Conservation (phyloP, 2,888 invertebrate species). For the Caenorhabditis sp. region DNA sequence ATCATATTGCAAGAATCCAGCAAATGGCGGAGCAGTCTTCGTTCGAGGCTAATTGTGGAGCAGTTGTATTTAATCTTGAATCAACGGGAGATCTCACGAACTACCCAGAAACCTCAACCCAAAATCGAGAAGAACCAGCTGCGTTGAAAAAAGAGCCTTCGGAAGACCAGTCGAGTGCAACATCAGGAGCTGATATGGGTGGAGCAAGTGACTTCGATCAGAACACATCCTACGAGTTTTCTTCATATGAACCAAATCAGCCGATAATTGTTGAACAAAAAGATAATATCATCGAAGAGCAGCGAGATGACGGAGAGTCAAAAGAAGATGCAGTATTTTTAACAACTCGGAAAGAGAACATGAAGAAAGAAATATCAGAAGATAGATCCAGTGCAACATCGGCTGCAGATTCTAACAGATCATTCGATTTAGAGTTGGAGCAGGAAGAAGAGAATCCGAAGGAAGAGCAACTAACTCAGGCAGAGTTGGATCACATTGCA, state of each 20-base stretch:
- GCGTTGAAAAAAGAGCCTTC: neutral
- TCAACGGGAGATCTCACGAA: neutral
- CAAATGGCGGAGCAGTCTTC: constrained; percentile 63
- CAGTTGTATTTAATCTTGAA: constrained; percentile 9
- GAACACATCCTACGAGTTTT: constrained; percentile 8
- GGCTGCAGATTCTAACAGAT: constrained; percentile 22
- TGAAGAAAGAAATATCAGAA: constrained; percentile 28
- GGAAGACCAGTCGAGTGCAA: constrained; percentile 45
- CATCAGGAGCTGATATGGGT: constrained; percentile 54
- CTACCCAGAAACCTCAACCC: neutral
- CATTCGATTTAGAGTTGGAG: constrained; percentile 19
- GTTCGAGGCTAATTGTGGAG: constrained; percentile 20
- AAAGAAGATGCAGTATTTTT: neutral
- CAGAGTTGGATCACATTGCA: constrained; percentile 69
- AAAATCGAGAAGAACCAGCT: neutral
- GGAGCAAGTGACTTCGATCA: constrained; percentile 34
- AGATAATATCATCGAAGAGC: neutral
- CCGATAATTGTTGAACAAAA: neutral
- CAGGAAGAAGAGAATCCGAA: neutral
- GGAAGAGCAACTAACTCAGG: constrained; percentile 49
- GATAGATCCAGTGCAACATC: constrained; percentile 34
- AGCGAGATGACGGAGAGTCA: neutral
- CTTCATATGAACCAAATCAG: constrained; percentile 5
- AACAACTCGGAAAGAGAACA: neutral
- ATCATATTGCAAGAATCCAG: constrained; percentile 69